A percentile compares a stretch with the other conserved stretches of the same genome.
Evolutionary conservation across 2,888 invertebrate species (phyloP).

Genomic region (Caenorhabditis afra): DNA sequence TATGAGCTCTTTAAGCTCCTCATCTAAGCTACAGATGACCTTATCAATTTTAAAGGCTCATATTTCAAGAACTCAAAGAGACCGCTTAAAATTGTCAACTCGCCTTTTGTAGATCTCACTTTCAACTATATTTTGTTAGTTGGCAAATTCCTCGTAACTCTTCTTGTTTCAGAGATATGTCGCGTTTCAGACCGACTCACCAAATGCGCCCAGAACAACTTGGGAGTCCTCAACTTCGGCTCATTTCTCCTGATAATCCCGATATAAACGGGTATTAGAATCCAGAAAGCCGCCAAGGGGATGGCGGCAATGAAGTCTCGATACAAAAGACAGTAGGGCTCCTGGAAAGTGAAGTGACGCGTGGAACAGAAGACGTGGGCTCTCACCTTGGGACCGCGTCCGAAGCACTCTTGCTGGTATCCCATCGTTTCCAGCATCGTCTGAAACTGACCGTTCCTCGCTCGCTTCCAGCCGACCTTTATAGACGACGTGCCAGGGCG

Average conservation of each 20-base stretch:
- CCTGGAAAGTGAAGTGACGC: conserved; percentile 15
- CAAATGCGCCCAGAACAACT: conserved; percentile 53
- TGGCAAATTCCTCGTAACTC: too few species aligned
- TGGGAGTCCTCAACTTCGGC: conserved; percentile 35
- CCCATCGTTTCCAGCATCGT: conserved; percentile 1
- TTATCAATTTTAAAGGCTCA: too few species aligned
- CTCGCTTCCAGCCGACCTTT: not conserved
- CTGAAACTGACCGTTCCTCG: not conserved
- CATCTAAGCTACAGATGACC: too few species aligned
- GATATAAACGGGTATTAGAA: conserved; percentile 36
- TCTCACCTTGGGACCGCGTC: conserved; percentile 21
- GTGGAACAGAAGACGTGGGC: not conserved
- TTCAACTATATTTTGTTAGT: too few species aligned
- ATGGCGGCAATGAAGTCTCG: conserved; percentile 47
- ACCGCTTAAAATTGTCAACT: too few species aligned
- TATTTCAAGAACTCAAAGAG: too few species aligned
- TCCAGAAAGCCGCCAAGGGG: conserved; percentile 38
- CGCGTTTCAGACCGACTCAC: too few species aligned
- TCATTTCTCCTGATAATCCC: conserved; percentile 35
- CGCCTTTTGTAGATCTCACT: too few species aligned
- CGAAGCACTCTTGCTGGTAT: conserved; percentile 44
- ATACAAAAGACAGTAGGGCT: conserved; percentile 48
- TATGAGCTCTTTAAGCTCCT: too few species aligned
- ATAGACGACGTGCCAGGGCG: not conserved
- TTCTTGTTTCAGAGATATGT: too few species aligned